A percentile compares a stretch with the other conserved stretches of the same genome.
Conservation (phyloP, 2,113 vertebrate species). For the Rhizomys pruinosus region DNA sequence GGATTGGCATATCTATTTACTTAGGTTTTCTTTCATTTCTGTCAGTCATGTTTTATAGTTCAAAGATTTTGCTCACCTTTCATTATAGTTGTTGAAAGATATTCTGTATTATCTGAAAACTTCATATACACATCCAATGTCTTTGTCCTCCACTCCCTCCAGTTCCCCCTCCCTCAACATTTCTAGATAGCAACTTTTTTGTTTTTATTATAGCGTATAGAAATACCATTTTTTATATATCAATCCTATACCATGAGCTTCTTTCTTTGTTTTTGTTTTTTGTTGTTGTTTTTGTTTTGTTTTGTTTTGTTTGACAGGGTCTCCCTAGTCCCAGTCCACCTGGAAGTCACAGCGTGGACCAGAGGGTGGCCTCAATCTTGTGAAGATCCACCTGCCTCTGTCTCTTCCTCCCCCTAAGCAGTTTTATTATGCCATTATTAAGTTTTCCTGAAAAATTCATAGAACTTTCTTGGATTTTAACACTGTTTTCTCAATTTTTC, state of each 20-base stretch:
- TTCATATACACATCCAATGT: neutral
- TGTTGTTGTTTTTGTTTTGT: too few relatives aligned
- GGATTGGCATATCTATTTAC: neutral
- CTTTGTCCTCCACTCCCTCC: neutral
- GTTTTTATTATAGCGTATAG: neutral
- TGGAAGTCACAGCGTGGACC: too few relatives aligned
- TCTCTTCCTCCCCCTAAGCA: neutral
- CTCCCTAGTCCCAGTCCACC: too few relatives aligned
- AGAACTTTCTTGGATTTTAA: neutral
- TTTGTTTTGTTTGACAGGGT: too few relatives aligned
- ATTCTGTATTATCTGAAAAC: constrained; percentile 17
- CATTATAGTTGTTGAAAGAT: neutral
- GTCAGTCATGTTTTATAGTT: neutral
- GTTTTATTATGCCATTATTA: constrained; percentile 25
- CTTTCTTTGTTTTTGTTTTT: too few relatives aligned
- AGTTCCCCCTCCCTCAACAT: neutral
- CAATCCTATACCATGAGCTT: neutral
- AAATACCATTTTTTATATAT: constrained; percentile 26
- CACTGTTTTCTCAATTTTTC: neutral
- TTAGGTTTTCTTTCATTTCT: constrained; percentile 8
- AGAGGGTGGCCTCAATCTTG: too few relatives aligned
- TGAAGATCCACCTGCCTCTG: too few relatives aligned
- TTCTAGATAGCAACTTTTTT: neutral
- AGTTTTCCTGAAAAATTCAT: constrained; percentile 29
- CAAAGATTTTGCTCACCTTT: neutral